Percentiles rank a stretch among this genome's conserved stretches.
These are phyloP conservation scores for Xenopus borealis DNA, from an alignment of 2,113 vertebrate genomes.

Conservation along the genomic window DNA sequence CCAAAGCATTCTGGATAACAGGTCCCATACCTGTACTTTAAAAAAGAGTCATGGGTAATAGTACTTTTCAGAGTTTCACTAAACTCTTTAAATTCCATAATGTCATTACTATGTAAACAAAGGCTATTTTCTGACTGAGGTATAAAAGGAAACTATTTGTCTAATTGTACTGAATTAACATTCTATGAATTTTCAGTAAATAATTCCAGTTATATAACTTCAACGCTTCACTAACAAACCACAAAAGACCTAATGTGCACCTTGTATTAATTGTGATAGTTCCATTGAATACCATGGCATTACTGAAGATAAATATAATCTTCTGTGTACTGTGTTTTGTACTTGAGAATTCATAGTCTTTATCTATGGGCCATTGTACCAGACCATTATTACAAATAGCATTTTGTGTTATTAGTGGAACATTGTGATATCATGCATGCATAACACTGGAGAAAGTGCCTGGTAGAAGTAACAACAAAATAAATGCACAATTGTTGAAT, in stretches of 20 bases:
- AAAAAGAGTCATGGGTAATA: too few species aligned
- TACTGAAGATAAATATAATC: background rate
- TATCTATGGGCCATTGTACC: background rate
- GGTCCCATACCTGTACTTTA: too few species aligned
- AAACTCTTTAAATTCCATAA: too few species aligned
- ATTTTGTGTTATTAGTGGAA: background rate
- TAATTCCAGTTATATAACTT: background rate
- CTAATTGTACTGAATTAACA: background rate
- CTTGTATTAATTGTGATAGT: background rate
- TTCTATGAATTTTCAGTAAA: background rate
- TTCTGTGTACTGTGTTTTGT: background rate
- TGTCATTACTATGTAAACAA: too few species aligned
- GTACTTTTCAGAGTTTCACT: too few species aligned
- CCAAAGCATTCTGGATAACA: too few species aligned
- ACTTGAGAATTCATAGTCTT: background rate
- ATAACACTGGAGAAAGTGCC: too few species aligned
- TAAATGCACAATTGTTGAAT: too few species aligned
- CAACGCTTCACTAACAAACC: background rate
- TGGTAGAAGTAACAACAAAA: too few species aligned
- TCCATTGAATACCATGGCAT: background rate
- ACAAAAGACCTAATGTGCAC: background rate
- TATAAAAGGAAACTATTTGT: too few species aligned
- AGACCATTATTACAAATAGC: background rate
- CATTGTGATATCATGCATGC: background rate
- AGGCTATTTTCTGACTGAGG: too few species aligned